phyloP scores from a whole-genome alignment of 2,888 invertebrate genomes.

The Rotaria sp. region DNA sequence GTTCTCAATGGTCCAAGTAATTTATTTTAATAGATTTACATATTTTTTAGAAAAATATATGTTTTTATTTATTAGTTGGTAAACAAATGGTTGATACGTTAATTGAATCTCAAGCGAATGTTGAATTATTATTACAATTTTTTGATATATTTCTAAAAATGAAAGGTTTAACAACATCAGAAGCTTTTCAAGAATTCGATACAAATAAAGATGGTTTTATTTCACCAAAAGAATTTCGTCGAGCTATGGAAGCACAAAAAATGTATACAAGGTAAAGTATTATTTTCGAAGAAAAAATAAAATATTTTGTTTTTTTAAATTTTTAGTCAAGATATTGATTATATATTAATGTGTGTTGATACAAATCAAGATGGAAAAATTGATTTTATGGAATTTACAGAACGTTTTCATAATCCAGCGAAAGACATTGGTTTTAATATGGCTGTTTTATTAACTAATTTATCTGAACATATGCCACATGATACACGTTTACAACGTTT shows the following conservation, averaged over 20 bases:
- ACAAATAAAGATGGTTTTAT: constrained; percentile 94
- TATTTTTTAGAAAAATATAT: neutral
- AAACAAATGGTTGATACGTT: constrained; percentile 99
- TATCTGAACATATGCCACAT: constrained; percentile 98
- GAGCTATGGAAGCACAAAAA: constrained; percentile 97
- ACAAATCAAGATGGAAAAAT: constrained; percentile 97
- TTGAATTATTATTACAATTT: constrained; percentile 92
- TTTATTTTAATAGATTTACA: neutral
- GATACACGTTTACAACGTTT: constrained; percentile 67
- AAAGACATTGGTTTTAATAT: constrained; percentile 97
- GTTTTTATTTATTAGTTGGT: constrained; percentile 69
- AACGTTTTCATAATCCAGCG: constrained; percentile 96
- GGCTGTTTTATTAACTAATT: constrained; percentile 89
- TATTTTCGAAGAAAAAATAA: neutral
- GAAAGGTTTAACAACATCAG: constrained; percentile 81
- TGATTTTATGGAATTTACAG: constrained; percentile 94
- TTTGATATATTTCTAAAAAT: constrained; percentile 99
- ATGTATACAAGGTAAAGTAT: constrained; percentile 66
- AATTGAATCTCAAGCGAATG: constrained; percentile 93
- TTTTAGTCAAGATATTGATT: constrained; percentile 80
- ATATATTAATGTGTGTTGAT: constrained; percentile 91
- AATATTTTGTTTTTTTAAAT: too few relatives aligned
- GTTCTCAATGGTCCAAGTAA: constrained; percentile 25
- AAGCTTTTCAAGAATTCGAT: constrained; percentile 78
- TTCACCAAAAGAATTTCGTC: constrained; percentile 91